phyloP scores from a whole-genome alignment of 2,113 vertebrate genomes.

The Seriola rivoliana region DNA sequence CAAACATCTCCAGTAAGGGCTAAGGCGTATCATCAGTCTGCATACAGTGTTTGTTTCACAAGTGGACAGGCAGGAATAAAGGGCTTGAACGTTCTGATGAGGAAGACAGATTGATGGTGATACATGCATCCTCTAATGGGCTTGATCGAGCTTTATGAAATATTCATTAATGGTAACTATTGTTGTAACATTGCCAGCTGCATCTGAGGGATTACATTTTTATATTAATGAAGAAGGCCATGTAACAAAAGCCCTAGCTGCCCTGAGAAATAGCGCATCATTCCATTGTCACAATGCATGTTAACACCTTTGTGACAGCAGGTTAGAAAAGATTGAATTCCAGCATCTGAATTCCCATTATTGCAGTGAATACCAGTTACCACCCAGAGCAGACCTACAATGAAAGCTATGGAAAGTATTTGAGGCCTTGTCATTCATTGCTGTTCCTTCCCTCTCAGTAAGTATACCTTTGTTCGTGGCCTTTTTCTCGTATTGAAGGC shows the following conservation, averaged over 20 bases:
- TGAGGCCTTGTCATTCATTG: slow-evolving; percentile 21
- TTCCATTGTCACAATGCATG: slow-evolving; percentile 20
- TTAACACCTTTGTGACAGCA: slow-evolving; percentile 15
- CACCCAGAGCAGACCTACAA: background rate
- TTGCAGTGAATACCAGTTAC: background rate
- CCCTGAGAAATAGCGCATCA: slow-evolving; percentile 29
- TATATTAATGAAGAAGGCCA: slow-evolving; percentile 52
- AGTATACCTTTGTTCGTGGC: slow-evolving; percentile 13
- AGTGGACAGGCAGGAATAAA: slow-evolving; percentile 69
- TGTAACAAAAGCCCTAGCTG: slow-evolving; percentile 40
- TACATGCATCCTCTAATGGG: slow-evolving; percentile 72
- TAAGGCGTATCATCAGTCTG: slow-evolving; percentile 59
- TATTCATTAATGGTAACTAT: slow-evolving; percentile 80
- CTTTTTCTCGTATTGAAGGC: slow-evolving; percentile 35
- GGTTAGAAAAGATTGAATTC: background rate
- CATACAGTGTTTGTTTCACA: slow-evolving; percentile 78
- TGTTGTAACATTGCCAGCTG: slow-evolving; percentile 50
- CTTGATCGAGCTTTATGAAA: slow-evolving; percentile 71
- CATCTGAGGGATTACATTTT: slow-evolving; percentile 51
- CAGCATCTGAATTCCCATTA: background rate
- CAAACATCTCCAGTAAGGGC: background rate
- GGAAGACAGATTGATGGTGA: slow-evolving; percentile 72
- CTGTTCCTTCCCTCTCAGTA: slow-evolving; percentile 24
- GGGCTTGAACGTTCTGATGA: slow-evolving; percentile 72
- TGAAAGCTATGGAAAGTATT: slow-evolving; percentile 31